Base-by-base conservation (phyloP, 2,888 invertebrate species). In the Brenthis hecate region DNA sequence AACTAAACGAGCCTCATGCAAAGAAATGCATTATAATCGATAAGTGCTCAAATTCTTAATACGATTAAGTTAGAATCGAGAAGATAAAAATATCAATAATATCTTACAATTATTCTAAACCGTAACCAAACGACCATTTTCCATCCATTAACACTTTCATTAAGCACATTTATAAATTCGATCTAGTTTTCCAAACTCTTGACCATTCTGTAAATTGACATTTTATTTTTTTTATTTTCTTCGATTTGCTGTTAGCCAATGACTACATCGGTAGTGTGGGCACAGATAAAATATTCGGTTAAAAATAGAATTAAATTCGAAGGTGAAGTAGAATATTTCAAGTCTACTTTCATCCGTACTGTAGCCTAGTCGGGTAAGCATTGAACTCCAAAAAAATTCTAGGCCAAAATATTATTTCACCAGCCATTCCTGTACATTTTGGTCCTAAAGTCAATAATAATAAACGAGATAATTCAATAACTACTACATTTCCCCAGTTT, bases 151-250 rank as follows among this genome's bases (percentile, higher is more conserved):
- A 67, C 28, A 54, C 66, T 28, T 58, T 54, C 60, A 54, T 62
- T 67, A 55, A 67, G 61, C 66, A 67, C 61, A 67, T 67, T 56
- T 62, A 51, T 67, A 67, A 67, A 67, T 67, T 67, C 66, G 66
- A 56, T 67, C 61, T 50, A 19, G 54, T 67, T 67, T 56, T 36
- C 51, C 62, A 53, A 53, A 54, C n/a, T 3, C 36, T 54, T 51
- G 14, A 54, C 43, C 14, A 60, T 50, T 50, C n/a, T 60, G 60
- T 54, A 14, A 62, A 62, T 62, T 62, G 62, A 62, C 62, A 54
- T 43, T 62, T 19, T 14, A 51, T 62, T 53, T 51, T 53, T 50
- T 60, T 28, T n/a, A n/a, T 28, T 48, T 60, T 19, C n/a, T 28
- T 60, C 13, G 28, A 16, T 51, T 3, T 16, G 19, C 13, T 16